Base-by-base conservation (phyloP, 2,888 invertebrate species). In the Colletes collaris region DNA sequence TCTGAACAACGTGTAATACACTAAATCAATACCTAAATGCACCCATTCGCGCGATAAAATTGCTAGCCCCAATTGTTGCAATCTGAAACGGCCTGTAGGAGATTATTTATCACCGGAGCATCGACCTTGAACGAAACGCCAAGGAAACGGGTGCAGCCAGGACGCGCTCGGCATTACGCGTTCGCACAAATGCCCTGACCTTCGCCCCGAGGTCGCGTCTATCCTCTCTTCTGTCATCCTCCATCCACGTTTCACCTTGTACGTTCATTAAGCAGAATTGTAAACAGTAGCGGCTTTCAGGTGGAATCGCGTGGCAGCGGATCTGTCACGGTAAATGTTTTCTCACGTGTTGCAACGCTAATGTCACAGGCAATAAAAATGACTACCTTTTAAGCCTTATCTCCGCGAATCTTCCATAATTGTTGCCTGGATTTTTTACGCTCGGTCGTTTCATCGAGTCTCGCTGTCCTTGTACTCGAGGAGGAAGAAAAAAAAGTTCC, bases 141-240 rank as follows among this genome's bases (percentile, higher is more conserved):
- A 13, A 66, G 75, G 64, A 78, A 84, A 81, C 66, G 64, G 78
- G 74, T 70, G 81, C 80, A 79, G 81, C 72, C 46, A 16, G 44
- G 49, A 46, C 60, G 53, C 62, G 67, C 49, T 71, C 58, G 56
- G 49, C 46, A 60, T 85, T 82, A 77, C 72, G 60, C 72, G 58
- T 63, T 62, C 76, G 64, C 66, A 79, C 79, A 79, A 75, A 72
- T 73, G 56, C 52, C 81, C 71, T 79, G 82, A 75, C 81, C 81
- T 82, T 85, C 83, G 70, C 70, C 76, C 75, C 69, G 46, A 79
- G 75, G 67, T 67, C 73, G 56, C 70, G 62, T 79, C 81, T 83
- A 79, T 83, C 74, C 80, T 77, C 70, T 72, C 80, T 63, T 83
- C 82, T 52, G 49, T 73, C 67, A 67, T 74, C 64, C 64, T 65